Evolutionary conservation across 2,888 invertebrate species (phyloP), one percentile per base, ranked within the genome.

Genomic region (Brachyptera putata): DNA sequence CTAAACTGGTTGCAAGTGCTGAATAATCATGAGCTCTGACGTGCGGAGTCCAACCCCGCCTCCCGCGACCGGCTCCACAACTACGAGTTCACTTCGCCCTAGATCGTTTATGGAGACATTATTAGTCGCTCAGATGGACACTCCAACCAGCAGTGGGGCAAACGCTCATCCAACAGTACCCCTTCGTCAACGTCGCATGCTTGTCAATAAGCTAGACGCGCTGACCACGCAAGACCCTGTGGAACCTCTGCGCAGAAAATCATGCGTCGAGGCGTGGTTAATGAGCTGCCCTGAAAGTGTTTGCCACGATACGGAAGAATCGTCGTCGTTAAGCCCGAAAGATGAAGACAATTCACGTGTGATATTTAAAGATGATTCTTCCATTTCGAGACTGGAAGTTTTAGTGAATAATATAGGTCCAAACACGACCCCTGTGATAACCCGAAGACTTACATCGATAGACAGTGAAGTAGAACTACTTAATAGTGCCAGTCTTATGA

Each of bases 41-140:
- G 57, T 61, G 53, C 37, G 61, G 21, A 57, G 57, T 21, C 41
- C 57, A 22, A 61, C 61, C 16, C 61, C 61, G 11, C 60, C 36
- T 13, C 37, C 36, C 25, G 25, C 59, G n/a, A 13, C 21, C 55
- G 34, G 43, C 3, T 22, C 3, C 26, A 24, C 41, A 22, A 46
- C 18, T 39, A 22, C 56, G 13, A 55, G 58, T 21, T 57, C 48
- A 43, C 34, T 22, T 34, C 37, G 58, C 56, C 85, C 86, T n/a
- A 79, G 86, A 65, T 84, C 86, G n/a, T 75, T 91, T 24, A 91
- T 91, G 91, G 91, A 91, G 72, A 84, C 85, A 62, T 75, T 91
- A 59, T 77, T 91, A 58, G 86, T 89, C 46, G 89, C 89, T 5
- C 91, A 91, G 74, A 91, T 91, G 82, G 91, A 91, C 69, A 83